Base-by-base conservation (phyloP, 2,888 invertebrate genomes). In the Cataglyphis livida region DNA sequence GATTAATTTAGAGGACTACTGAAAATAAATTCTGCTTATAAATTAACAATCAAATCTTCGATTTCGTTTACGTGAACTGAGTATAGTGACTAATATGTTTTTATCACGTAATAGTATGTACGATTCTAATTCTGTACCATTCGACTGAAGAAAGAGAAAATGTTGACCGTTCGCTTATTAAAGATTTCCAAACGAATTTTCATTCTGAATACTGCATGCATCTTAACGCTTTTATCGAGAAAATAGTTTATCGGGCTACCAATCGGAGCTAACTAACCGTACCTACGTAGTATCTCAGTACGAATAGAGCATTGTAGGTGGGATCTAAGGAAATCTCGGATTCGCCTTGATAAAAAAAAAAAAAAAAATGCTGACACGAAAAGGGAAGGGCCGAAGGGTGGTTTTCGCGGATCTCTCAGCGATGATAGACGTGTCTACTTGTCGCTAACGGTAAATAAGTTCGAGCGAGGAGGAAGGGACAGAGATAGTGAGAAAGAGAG, bases 291-390 rank as follows among this genome's bases (percentile, higher is more conserved):
- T 85, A 85, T 85, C 88, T 83, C 85, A 86, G 85, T 85, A 84
- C 87, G 75, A 85, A 75, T 86, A 86, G 92, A 93, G 92, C 93
- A 93, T 93, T 93, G 92, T 94, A 94, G 94, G 94, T 94, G 94
- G 94, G 93, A 94, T 93, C 94, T 94, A 93, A 92, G 93, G 93
- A 94, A 82, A 92, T 91, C 90, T 91, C 90, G 88, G 86, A 74
- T 70, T 78, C 83, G 66, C 61, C 62, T 71, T 62, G 65, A 65
- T 65, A 78, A 54, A 73, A 61, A 81, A 41, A 32, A 32, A 32
- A 57, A 54, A 64, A n/a, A 64, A 32, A 79, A 78, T 38, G 48
- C 76, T 51, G 76, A 51, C 18, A 61, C 35, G 38, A 54, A 51
- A 57, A 44, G 70, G 78, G 78, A 68, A 78, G 70, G 78, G 57